Base-by-base conservation (phyloP, 2,113 vertebrate genomes). In the Nerophis ophidion region DNA sequence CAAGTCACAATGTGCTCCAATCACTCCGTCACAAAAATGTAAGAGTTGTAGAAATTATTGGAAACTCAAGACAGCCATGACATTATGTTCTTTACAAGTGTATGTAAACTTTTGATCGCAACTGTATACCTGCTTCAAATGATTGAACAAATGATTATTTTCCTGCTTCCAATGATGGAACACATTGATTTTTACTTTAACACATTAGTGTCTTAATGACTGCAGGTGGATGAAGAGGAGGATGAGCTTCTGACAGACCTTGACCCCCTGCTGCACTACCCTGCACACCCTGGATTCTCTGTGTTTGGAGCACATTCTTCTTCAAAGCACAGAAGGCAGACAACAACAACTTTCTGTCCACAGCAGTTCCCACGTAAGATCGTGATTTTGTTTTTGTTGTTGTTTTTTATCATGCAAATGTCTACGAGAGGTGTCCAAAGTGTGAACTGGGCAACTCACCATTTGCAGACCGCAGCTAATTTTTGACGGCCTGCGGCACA, bases 161-260 rank as follows among this genome's bases (percentile, higher is more conserved):
- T 2, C 49, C 7, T 51, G 49, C 19, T 51, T 19, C 36, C 15
- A 5, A 13, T 40, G 6, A 44, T 44, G 40, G 5, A 38, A 8
- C 36, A 50, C 16, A 7, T 10, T 48, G 7, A 48, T 16, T 3
- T 9, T 16, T 48, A 7, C 10, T 2, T 6, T 17, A 14, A 8
- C 12, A 1, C 11, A 35, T 35, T 2, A 10, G 8, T 38, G n/a
- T n/a, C 16, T 12, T 16, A 65, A 33, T 6, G 69, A 57, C 13
- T 6, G 50, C 48, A 93, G 92, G 76, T 67, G 33, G 16, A 42
- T 16, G 54, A 56, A n/a, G 54, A 56, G 36, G 54, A 56, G n/a
- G 17, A 56, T 11, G 16, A 38, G 6, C 33, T 69, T 19, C 59
- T 63, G 2, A 72, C 66, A 8, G 68, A 75, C 14, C 64, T 76